Conservation (phyloP, 23 tunicate genomes). For the Diplosoma virens region DNA sequence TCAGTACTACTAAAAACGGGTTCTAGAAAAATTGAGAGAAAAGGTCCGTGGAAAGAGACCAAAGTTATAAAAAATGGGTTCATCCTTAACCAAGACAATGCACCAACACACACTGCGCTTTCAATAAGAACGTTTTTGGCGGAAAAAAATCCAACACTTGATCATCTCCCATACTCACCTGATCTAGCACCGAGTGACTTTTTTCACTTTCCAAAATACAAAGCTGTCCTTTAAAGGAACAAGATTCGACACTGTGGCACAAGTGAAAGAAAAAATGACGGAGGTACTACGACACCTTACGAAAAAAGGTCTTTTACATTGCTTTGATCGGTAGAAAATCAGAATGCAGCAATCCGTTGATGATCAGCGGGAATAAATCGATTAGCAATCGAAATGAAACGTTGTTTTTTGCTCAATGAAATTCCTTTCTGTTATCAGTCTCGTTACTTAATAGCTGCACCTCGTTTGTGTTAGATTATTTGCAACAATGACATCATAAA, state of each 20-base stretch:
- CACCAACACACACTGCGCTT: conserved; percentile 9
- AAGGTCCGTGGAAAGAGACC: not conserved
- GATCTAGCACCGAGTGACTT: conserved; percentile 7
- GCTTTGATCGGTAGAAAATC: not conserved
- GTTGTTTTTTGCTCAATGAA: not conserved
- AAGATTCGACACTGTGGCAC: not conserved
- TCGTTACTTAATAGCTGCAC: too few species aligned
- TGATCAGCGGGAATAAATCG: not conserved
- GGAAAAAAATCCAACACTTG: not conserved
- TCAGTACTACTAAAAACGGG: conserved; percentile 9
- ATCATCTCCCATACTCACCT: conserved; percentile 1
- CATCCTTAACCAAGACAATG: conserved; percentile 17
- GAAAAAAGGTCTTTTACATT: not conserved
- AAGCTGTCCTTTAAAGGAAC: not conserved
- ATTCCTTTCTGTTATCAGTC: conserved; percentile 6
- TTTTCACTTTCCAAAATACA: not conserved
- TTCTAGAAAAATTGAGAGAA: not conserved
- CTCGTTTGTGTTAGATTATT: too few species aligned
- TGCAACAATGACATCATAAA: too few species aligned
- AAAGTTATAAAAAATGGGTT: not conserved
- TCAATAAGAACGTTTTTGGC: conserved; percentile 4
- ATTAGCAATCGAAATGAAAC: not conserved
- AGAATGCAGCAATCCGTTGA: conserved; percentile 4
- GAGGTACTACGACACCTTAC: not conserved
- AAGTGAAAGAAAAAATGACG: not conserved